Evolutionary conservation across 92 coral and sea anemone species (phyloP).

Genomic region (Siderastrea siderea): DNA sequence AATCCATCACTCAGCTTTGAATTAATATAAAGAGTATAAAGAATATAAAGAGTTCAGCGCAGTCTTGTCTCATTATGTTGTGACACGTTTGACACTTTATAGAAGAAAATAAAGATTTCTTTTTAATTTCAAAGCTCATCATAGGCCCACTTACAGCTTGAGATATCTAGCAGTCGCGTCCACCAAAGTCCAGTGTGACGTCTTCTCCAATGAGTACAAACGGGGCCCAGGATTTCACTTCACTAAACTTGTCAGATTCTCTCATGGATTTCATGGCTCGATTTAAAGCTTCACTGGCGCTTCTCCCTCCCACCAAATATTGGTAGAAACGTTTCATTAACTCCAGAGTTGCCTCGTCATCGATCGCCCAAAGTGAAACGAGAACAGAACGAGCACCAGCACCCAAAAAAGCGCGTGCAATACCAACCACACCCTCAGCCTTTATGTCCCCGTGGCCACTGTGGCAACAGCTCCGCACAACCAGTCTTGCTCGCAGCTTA

Average conservation of each 20-base stretch:
- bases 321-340: conserved; percentile 55
- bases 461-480: conserved; percentile 60
- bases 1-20: too few species aligned
- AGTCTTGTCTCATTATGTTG: too few species aligned
- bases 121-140: neutral
- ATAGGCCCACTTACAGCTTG: neutral
- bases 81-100: too few species aligned
- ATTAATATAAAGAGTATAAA: too few species aligned
- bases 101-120: neutral
- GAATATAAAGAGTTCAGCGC: too few species aligned
- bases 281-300: conserved; percentile 39
- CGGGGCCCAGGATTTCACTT: conserved; percentile 45
- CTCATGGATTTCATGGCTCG: conserved; percentile 47
- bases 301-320: conserved; percentile 23
- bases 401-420: conserved; percentile 60
- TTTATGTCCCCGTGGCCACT: conserved; percentile 49
- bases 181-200: conserved; percentile 14
- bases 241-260: conserved; percentile 9
- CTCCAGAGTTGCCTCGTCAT: conserved; percentile 47
- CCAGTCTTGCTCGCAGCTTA: conserved; percentile 32
- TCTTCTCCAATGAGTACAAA: conserved; percentile 64
- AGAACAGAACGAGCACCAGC: conserved; percentile 65
- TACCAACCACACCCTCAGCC: conserved; percentile 63
- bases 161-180: neutral
- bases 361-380: conserved; percentile 56